These are phyloP conservation scores for Mormyrops boulengeri DNA, from an alignment of 2,797 vertebrate species.

Conservation along the genomic window DNA sequence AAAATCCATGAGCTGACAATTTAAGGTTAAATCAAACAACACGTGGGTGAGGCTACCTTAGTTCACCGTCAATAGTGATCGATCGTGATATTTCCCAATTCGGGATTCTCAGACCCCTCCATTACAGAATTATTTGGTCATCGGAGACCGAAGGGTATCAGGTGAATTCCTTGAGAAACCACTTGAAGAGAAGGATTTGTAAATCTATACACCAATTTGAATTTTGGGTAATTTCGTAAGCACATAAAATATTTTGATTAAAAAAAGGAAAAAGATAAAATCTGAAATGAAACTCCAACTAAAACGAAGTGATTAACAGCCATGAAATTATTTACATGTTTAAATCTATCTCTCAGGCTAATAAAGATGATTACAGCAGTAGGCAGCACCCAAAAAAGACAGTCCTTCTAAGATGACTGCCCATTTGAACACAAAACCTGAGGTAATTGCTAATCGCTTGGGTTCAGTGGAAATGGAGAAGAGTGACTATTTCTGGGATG, in stretches of 20 bases:
- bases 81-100: not conserved
- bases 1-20: not conserved
- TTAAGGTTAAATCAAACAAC: not conserved
- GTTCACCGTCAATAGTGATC: not conserved
- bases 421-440: not conserved
- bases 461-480: not conserved
- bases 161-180: slow-evolving; percentile 6
- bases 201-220: not conserved
- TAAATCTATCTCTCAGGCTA: not conserved
- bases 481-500: not conserved
- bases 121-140: slow-evolving; percentile 21
- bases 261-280: not conserved
- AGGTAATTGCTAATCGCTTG: not conserved
- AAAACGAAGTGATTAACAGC: slow-evolving; percentile 31
- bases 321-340: slow-evolving; percentile 13
- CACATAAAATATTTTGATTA: not conserved
- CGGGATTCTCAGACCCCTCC: slow-evolving; percentile 4
- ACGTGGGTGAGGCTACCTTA: not conserved
- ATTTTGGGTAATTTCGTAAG: not conserved
- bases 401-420: not conserved
- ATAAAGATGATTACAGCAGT: not conserved
- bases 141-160: slow-evolving; percentile 23
- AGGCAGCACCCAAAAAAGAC: not conserved
- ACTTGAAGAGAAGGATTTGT: not conserved
- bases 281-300: not conserved